Evolutionary conservation across 2,888 invertebrate genomes (phyloP), one percentile per base, ranked within the genome.

Genomic region (Sphinx pinastri): DNA sequence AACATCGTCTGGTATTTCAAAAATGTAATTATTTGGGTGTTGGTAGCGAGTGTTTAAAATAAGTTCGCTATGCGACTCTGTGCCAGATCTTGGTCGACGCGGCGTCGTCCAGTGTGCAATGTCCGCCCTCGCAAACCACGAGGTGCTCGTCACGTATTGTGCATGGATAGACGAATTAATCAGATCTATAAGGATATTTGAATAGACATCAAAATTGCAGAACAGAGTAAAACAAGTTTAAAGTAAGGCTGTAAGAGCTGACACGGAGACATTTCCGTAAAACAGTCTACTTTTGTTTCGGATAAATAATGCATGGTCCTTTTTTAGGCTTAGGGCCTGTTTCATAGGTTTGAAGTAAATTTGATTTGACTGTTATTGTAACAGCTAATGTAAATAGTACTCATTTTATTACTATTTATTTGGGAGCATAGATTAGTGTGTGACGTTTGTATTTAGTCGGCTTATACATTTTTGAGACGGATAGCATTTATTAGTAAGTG

Each of bases 1-100:
- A 85, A 86, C 75, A 74, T 79, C 77, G 90, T 91, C 89, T 92
- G 91, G 90, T 89, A 91, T 91, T 88, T 84, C 80, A 86, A 88
- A 88, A 89, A 90, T 91, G 74, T 85, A 81, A 88, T 89, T 88
- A 89, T 90, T 88, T 84, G 83, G 81, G 83, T 85, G 87, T 85
- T 81, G 77, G 81, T 78, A 77, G 85, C 82, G 80, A 75, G 83
- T 81, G 82, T 86, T 89, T 83, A 85, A 91, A 92, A 91, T 92
- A 90, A 90, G 88, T 79, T 77, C 84, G 84, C 80, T 80, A 80
- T 82, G 81, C 76, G 84, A 81, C 77, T 80, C 80, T 73, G 81
- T 89, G 88, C 89, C 90, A 90, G 90, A 80, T 79, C 72, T 73
- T 19, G 72, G 68, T 68, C 72, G 68, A 69, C 72, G 74, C 72